These are phyloP conservation scores for Zonotrichia leucophrys DNA, from an alignment of 2,113 vertebrate genomes.

Conservation along the genomic window DNA sequence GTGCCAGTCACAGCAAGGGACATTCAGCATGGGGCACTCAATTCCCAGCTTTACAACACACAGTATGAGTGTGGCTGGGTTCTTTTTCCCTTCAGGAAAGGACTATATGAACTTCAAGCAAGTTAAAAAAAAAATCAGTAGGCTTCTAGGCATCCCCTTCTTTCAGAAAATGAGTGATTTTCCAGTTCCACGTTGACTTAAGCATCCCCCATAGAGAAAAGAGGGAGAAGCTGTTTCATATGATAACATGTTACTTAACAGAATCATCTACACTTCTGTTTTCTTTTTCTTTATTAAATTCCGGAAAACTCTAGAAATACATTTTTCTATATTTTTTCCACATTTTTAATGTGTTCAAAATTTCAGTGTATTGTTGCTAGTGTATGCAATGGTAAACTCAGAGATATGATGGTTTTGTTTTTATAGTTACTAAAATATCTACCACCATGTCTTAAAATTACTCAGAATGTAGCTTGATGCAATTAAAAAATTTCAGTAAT, in stretches of 20 bases:
- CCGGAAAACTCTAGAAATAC: background rate
- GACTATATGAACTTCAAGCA: background rate
- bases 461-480: background rate
- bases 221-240: background rate
- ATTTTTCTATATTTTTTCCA: background rate
- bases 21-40: background rate
- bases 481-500: background rate
- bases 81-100: background rate
- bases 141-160: background rate
- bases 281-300: background rate
- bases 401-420: background rate
- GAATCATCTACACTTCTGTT: background rate
- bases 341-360: background rate
- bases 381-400: background rate
- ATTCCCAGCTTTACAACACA: background rate
- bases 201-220: background rate
- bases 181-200: background rate
- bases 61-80: background rate
- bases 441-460: background rate
- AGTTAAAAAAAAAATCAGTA: background rate
- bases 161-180: background rate
- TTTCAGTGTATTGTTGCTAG: background rate
- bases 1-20: background rate
- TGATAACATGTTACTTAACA: background rate
- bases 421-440: background rate